A percentile compares a stretch with the other conserved stretches of the same genome.
These are phyloP conservation scores for Macrostomum lignano DNA, from an alignment of 1,140 invertebrate genomes.

Conservation along the genomic window DNA sequence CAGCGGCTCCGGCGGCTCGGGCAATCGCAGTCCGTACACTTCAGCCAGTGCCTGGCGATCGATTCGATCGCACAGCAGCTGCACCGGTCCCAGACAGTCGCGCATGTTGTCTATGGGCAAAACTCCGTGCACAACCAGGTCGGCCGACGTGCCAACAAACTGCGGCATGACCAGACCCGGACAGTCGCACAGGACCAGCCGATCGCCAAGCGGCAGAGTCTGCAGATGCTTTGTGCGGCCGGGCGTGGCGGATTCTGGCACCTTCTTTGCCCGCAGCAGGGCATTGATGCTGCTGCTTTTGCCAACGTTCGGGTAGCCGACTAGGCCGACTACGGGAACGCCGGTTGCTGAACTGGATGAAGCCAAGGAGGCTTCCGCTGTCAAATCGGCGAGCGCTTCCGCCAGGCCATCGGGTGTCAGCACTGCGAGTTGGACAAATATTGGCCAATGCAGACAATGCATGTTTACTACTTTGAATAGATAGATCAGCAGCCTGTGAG, in stretches of 20 bases:
- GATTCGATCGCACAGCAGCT: constrained; percentile 31
- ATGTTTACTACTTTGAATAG: too few relatives aligned
- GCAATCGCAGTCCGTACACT: constrained; percentile 50
- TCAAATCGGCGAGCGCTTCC: too few relatives aligned
- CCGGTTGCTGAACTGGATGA: too few relatives aligned
- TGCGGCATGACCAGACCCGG: constrained; percentile 89
- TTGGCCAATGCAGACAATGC: too few relatives aligned
- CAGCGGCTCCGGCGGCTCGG: constrained; percentile 35
- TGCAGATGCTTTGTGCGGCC: constrained; percentile 78
- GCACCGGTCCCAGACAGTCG: constrained; percentile 46
- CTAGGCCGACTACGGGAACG: constrained; percentile 6
- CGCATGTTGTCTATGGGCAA: constrained; percentile 76
- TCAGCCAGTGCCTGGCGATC: constrained; percentile 43
- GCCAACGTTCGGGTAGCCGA: constrained; percentile 95
- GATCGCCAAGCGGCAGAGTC: constrained; percentile 23
- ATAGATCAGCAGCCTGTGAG: too few relatives aligned
- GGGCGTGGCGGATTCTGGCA: constrained; percentile 72
- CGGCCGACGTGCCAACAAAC: constrained; percentile 62
- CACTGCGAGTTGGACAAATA: too few relatives aligned
- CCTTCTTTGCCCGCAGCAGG: constrained; percentile 59
- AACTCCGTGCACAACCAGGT: constrained; percentile 77
- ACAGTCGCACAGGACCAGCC: constrained; percentile 72
- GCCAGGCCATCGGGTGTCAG: too few relatives aligned
- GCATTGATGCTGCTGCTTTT: constrained; percentile 96
- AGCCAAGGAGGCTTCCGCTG: too few relatives aligned